phyloP scores from a whole-genome alignment of 2,888 invertebrate species.

The Anthrax anthrax region DNA sequence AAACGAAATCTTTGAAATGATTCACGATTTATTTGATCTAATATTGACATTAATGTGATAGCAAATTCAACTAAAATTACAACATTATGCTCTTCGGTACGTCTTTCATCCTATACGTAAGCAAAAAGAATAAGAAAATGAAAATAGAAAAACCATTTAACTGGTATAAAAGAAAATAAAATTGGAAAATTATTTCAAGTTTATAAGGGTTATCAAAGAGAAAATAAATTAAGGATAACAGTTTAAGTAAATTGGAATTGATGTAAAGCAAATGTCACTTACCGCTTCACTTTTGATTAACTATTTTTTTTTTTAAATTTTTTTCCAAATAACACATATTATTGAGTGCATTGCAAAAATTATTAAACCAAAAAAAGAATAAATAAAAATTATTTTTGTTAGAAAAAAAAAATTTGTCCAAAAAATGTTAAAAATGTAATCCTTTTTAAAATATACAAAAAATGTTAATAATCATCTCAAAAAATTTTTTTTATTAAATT shows the following conservation, averaged over 20 bases:
- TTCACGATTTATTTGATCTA: constrained; percentile 91
- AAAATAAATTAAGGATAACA: too few relatives aligned
- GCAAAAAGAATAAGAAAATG: too few relatives aligned
- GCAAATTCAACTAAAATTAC: constrained; percentile 89
- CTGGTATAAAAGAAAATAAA: too few relatives aligned
- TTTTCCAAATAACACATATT: too few relatives aligned
- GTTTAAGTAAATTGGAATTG: too few relatives aligned
- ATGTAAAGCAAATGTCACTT: constrained; percentile 2
- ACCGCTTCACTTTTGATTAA: constrained; percentile 8
- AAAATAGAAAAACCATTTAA: too few relatives aligned
- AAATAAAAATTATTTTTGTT: not conserved
- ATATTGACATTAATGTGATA: constrained; percentile 74
- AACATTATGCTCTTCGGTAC: constrained; percentile 75
- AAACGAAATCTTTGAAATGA: constrained; percentile 93
- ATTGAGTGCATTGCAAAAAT: too few relatives aligned
- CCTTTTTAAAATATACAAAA: not conserved
- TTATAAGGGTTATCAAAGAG: too few relatives aligned
- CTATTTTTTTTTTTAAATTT: not conserved
- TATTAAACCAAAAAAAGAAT: not conserved
- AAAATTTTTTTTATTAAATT: too few relatives aligned
- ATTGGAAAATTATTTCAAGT: too few relatives aligned
- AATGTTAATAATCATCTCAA: too few relatives aligned
- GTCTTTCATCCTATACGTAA: constrained; percentile 46
- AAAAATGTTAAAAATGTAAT: not conserved
- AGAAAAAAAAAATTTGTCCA: not conserved